Conservation (phyloP, 2,797 vertebrate genomes). For the Carduelis carduelis region DNA sequence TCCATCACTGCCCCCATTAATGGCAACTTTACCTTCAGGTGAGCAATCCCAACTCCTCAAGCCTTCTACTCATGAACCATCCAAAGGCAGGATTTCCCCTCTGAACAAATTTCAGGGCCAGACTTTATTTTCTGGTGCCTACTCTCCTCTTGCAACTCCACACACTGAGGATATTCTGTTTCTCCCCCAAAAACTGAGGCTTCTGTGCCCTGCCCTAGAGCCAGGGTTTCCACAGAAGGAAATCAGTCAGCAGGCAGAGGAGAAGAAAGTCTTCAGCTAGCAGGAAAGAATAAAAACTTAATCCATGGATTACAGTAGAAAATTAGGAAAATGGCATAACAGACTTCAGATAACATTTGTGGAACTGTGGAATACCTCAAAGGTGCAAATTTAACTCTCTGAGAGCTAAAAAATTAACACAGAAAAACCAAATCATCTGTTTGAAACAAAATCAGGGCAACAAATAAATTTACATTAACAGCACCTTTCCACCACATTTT, state of each 20-base stretch:
- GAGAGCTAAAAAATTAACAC: background rate
- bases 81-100: background rate
- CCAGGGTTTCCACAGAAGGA: background rate
- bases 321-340: background rate
- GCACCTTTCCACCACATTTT: background rate
- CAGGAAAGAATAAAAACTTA: background rate
- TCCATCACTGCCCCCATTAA: background rate
- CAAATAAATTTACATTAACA: background rate
- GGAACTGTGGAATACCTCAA: background rate
- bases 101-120: background rate
- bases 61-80: rapidly evolving
- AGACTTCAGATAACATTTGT: background rate
- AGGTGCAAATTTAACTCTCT: background rate
- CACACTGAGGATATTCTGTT: background rate
- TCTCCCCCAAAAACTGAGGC: background rate
- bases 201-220: background rate
- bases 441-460: background rate
- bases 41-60: background rate
- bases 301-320: background rate
- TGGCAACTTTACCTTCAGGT: background rate
- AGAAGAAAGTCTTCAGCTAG: background rate
- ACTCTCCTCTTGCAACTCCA: background rate
- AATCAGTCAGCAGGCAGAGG: background rate
- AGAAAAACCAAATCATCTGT: background rate
- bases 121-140: background rate